Conservation (phyloP, 2,888 invertebrate genomes). For the Myathropa florea region DNA sequence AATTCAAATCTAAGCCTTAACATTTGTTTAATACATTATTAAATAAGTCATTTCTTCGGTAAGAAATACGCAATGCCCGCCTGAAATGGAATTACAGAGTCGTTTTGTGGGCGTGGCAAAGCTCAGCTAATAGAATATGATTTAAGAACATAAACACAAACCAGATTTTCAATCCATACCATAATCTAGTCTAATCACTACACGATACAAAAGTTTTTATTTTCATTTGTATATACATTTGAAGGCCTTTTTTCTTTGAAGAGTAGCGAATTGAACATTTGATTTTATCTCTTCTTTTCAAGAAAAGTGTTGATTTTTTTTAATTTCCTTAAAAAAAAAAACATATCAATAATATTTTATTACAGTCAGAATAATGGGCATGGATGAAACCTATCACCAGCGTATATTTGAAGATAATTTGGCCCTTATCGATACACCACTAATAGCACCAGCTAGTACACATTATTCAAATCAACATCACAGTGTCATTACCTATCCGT, state of each 20-base stretch:
- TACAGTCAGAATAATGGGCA: conserved; percentile 81
- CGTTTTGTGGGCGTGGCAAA: not conserved
- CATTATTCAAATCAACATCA: conserved; percentile 78
- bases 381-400: conserved; percentile 81
- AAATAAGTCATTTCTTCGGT: too few species aligned
- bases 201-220: not conserved
- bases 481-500: conserved; percentile 79
- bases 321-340: conserved; percentile 66
- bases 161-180: not conserved
- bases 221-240: not conserved
- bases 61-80: not conserved
- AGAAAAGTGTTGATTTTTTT: conserved; percentile 31
- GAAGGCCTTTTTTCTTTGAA: not conserved
- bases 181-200: not conserved
- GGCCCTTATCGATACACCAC: conserved; percentile 80
- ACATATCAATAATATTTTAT: conserved; percentile 74
- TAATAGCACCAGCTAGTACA: conserved; percentile 78
- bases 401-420: conserved; percentile 81
- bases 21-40: too few species aligned
- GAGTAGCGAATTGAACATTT: not conserved
- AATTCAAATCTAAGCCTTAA: too few species aligned
- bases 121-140: not conserved
- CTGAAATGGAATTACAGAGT: not conserved
- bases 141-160: not conserved
- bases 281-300: conserved; percentile 1